Conservation (phyloP, 2,888 invertebrate genomes). For the Sesia bembeciformis region DNA sequence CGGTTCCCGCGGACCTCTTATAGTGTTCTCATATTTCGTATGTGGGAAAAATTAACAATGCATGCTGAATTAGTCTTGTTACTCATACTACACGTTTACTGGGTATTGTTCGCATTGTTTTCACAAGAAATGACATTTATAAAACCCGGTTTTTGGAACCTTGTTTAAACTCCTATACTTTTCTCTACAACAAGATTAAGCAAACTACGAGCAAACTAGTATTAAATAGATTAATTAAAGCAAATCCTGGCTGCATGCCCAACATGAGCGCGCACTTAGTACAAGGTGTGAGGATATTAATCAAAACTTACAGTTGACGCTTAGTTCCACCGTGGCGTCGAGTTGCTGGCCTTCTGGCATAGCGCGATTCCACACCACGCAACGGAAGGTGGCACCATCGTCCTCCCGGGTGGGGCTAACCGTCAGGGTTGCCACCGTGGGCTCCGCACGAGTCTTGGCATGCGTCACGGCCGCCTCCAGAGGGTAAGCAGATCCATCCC, state of each 20-base stretch:
- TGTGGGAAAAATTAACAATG: too few relatives aligned
- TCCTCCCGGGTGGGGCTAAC: constrained; percentile 88
- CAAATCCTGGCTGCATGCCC: neutral
- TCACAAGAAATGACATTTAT: too few relatives aligned
- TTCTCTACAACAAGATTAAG: too few relatives aligned
- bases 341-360: constrained; percentile 87
- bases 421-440: constrained; percentile 83
- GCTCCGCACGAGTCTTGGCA: constrained; percentile 82
- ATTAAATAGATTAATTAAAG: neutral
- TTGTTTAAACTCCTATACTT: too few relatives aligned
- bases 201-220: neutral
- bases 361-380: constrained; percentile 92
- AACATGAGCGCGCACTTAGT: neutral
- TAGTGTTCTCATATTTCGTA: too few relatives aligned
- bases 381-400: constrained; percentile 87
- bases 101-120: too few relatives aligned
- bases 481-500: constrained; percentile 83
- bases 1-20: too few relatives aligned
- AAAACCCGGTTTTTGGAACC: too few relatives aligned
- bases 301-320: constrained; percentile 89
- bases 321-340: constrained; percentile 85
- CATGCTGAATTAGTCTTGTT: too few relatives aligned
- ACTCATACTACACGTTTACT: too few relatives aligned
- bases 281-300: neutral
- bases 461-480: constrained; percentile 80